Evolutionary conservation across 2,888 invertebrate species (phyloP), one percentile per base, ranked within the genome.

Genomic region (Pandemis corylana): DNA sequence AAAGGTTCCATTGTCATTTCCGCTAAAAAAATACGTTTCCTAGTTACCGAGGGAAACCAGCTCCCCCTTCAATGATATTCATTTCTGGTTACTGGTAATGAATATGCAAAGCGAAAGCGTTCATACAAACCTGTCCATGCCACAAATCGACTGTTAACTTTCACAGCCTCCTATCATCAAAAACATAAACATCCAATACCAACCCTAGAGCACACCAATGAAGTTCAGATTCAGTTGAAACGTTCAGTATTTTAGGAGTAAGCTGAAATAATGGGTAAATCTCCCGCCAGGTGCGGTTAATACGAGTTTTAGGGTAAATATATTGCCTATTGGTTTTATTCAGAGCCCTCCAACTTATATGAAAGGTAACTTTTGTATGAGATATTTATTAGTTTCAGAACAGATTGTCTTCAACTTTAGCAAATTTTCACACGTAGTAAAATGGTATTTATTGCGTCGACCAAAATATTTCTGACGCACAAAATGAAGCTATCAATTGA

Each of bases 281-380:
- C 49, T 28, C 12, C 73, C 46, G 75, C 72, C 79, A 80, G 79
- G 78, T 80, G 80, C 51, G 72, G 72, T 78, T 78, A 76, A 80
- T 80, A 75, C 69, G 76, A 80, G 75, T 78, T 78, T 77, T 76
- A 78, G 76, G 78, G 75, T 67, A 77, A 77, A 80, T 72, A 63
- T 76, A 76, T 70, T 76, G 64, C 66, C 69, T 68, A 73, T 76
- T 65, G 72, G 72, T 68, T 59, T 61, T 63, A 67, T 67, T 67
- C 67, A 15, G 64, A 67, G 10, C 46, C 65, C n/a, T 41, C 41
- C 49, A 67, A 71, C 68, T 49, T 49, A 70, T 61, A 70, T 62
- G 49, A 12, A 67, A 41, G 62, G 69, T 70, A 62, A 46, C 49
- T 62, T 68, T 49, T 61, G 62, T 62, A 67, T 67, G 66, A 67